phyloP scores from a whole-genome alignment of 2,888 invertebrate species.

The Dasysyrphus albostriatus region DNA sequence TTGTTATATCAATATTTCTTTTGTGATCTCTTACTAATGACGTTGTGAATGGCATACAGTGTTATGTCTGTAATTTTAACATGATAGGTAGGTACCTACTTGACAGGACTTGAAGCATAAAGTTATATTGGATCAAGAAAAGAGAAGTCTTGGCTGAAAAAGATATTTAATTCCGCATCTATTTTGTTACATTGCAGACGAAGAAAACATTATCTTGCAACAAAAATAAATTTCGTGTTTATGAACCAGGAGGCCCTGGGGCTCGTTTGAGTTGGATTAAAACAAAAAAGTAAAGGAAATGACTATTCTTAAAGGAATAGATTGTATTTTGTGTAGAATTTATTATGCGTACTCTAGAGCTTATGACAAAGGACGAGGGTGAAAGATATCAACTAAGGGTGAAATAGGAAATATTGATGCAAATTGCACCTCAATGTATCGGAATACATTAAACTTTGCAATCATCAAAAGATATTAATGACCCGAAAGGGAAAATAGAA shows the following conservation, averaged over 20 bases:
- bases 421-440: not conserved
- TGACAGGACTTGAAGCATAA: constrained; percentile 5
- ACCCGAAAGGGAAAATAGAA: not conserved
- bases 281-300: not conserved
- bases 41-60: not conserved
- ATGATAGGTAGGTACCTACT: not conserved
- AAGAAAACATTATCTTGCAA: not conserved
- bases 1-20: constrained; percentile 27
- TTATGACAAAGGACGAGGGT: too few species aligned
- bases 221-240: not conserved
- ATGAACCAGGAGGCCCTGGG: not conserved
- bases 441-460: not conserved
- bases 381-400: too few species aligned
- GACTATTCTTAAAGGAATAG: not conserved
- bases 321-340: too few species aligned
- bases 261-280: not conserved
- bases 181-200: not conserved
- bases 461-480: not conserved
- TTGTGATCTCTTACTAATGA: not conserved
- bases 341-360: too few species aligned
- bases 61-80: not conserved
- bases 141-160: not conserved
- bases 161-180: not conserved
- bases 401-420: not conserved
- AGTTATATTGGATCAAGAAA: not conserved